Base-by-base conservation (phyloP, 2,113 vertebrate genomes). In the Lophotis ruficrista region DNA sequence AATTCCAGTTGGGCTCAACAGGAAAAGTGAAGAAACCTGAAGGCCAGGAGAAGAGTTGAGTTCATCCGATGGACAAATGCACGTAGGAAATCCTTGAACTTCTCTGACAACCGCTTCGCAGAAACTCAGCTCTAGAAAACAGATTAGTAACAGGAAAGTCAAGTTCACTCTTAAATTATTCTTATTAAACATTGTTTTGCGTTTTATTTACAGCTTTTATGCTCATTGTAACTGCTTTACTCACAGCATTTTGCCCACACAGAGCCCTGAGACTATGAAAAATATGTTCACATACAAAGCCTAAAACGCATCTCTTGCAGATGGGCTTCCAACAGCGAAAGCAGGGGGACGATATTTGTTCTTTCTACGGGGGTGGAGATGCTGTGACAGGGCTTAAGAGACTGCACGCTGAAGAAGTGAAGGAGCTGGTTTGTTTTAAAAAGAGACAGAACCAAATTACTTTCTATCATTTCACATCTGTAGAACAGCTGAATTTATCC, bases 391-490 rank as follows among this genome's bases (percentile, higher is more conserved):
- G 22, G 25, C 54, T 80, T 11, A 8, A 57, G 82, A 86, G 75
- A 37, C 45, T 57, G 31, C 80, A 81, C 14, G 65, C 61, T 90
- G 84, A 41, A 93, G 62, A 80, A 92, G 56, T 4, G 20, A 73
- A 87, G 47, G 58, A 80, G 38, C 31, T 68, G 72, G 22, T 71
- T 95, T 86, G 68, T 75, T 95, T 93, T 51, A 51, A 45, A 71
- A 35, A 64, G 35, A 60, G 27, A 7, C 90, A 86, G 54, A 70
- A 69, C 56, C 38, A 48, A 83, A 77, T 21, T 23, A 58, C 38
- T 79, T 76, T 45, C 54, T 56, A 6, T 31, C 48, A 62, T 78
- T 75, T 30, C 87, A 87, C 96, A 96, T 93, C 93, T 97, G 96
- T 10, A 66, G 23, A 54, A 41, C 95, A 97, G 93, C 94, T 97